Conservation (phyloP, 2,888 invertebrate species). For the Slavum lentiscoides region DNA sequence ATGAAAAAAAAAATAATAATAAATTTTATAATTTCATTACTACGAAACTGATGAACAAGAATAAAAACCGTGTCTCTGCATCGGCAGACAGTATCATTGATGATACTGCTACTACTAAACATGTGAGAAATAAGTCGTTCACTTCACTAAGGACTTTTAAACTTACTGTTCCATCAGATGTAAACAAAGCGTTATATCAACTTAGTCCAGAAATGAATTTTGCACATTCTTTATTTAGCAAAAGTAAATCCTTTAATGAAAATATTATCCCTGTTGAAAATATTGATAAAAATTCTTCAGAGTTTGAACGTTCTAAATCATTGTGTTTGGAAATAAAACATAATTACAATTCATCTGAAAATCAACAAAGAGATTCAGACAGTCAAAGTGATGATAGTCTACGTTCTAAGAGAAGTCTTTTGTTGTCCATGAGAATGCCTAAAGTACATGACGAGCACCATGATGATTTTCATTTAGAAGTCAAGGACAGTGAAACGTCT, state of each 20-base stretch:
- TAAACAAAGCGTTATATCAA: constrained; percentile 43
- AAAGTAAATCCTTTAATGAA: constrained; percentile 48
- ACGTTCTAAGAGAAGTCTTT: constrained; percentile 46
- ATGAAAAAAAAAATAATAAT: constrained; percentile 32
- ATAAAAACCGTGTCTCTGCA: constrained; percentile 40
- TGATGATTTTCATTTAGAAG: constrained; percentile 46
- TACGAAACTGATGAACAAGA: constrained; percentile 32
- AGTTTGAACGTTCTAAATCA: constrained; percentile 51
- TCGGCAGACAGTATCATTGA: constrained; percentile 45
- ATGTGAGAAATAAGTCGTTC: constrained; percentile 44
- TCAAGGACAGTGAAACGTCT: constrained; percentile 46
- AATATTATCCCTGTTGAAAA: constrained; percentile 21
- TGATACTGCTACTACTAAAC: constrained; percentile 22
- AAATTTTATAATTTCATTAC: constrained; percentile 46
- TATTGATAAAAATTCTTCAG: constrained; percentile 30
- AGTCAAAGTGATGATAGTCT: constrained; percentile 50
- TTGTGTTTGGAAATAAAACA: constrained; percentile 43
- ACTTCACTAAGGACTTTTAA: constrained; percentile 30
- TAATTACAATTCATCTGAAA: constrained; percentile 23
- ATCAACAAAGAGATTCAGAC: constrained; percentile 48
- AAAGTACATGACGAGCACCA: constrained; percentile 47
- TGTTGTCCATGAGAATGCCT: constrained; percentile 51
- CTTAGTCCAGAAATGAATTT: constrained; percentile 51
- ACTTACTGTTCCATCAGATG: constrained; percentile 42
- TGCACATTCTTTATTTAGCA: constrained; percentile 44